Evolutionary conservation across 1,140 invertebrate species (phyloP).

Genomic region (Latrodectus geometricus): DNA sequence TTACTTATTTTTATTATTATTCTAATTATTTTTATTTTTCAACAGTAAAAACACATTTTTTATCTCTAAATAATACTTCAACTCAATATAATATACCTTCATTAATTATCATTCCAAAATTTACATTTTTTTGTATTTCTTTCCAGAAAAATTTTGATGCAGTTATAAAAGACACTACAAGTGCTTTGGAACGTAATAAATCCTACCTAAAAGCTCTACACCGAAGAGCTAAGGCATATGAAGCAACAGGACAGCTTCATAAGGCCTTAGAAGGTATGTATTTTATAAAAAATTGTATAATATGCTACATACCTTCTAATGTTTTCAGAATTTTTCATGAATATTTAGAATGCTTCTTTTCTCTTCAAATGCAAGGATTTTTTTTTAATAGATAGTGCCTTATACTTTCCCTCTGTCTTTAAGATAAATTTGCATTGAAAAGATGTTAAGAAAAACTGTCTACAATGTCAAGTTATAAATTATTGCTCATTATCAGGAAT

Average conservation of each 20-base stretch:
- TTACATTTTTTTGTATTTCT: background rate
- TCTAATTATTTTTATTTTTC: too few relatives aligned
- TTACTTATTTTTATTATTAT: too few relatives aligned
- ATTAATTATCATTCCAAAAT: too few relatives aligned
- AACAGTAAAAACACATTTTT: too few relatives aligned
- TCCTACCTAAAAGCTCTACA: constrained; percentile 90
- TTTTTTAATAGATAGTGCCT: background rate
- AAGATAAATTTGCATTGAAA: background rate
- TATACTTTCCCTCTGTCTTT: background rate
- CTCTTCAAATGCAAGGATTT: background rate
- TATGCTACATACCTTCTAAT: too few relatives aligned
- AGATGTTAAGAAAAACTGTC: too few relatives aligned
- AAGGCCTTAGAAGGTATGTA: constrained; percentile 79
- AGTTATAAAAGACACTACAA: constrained; percentile 87
- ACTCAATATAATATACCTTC: too few relatives aligned
- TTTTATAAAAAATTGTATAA: background rate
- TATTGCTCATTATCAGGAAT: too few relatives aligned
- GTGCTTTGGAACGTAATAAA: constrained; percentile 86
- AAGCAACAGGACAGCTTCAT: constrained; percentile 81
- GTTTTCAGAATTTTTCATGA: too few relatives aligned
- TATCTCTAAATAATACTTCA: too few relatives aligned
- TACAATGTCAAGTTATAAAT: too few relatives aligned
- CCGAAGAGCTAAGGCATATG: constrained; percentile 84
- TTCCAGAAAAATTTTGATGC: constrained; percentile 81
- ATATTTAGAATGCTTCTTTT: background rate